These are phyloP conservation scores for Linnaemya vulpina DNA, from an alignment of 2,888 invertebrate genomes.

Conservation along the genomic window DNA sequence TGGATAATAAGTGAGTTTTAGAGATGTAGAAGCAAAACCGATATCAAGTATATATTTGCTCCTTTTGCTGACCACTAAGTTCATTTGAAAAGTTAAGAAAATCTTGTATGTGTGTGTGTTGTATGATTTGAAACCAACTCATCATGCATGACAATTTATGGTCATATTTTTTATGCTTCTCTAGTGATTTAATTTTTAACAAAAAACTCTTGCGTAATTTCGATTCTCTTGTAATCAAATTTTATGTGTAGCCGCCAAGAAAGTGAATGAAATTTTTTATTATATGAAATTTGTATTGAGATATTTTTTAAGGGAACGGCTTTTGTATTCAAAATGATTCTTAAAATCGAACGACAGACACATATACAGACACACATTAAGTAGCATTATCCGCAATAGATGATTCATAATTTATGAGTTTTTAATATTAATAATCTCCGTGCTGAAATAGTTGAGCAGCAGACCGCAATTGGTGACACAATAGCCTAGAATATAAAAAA, in stretches of 20 bases:
- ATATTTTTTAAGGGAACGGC: slow-evolving; percentile 44
- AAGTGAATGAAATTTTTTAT: too few species aligned
- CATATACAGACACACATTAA: not conserved
- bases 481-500: not conserved
- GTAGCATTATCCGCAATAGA: slow-evolving; percentile 25
- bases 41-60: too few species aligned
- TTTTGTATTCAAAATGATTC: slow-evolving; percentile 33
- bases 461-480: slow-evolving; percentile 24
- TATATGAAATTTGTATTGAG: not conserved
- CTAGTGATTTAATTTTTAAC: not conserved
- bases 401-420: not conserved
- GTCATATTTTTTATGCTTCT: not conserved
- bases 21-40: too few species aligned
- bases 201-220: slow-evolving; percentile 47
- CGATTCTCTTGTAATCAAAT: slow-evolving; percentile 17
- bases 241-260: not conserved
- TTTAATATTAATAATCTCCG: slow-evolving; percentile 57
- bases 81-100: not conserved
- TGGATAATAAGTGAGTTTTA: too few species aligned
- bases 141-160: slow-evolving; percentile 42
- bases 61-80: not conserved
- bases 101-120: not conserved
- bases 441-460: slow-evolving; percentile 5
- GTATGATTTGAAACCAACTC: slow-evolving; percentile 20
- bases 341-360: not conserved